These are phyloP conservation scores for Pocillopora grandis DNA, from an alignment of 92 coral and sea anemone genomes.

Conservation along the genomic window DNA sequence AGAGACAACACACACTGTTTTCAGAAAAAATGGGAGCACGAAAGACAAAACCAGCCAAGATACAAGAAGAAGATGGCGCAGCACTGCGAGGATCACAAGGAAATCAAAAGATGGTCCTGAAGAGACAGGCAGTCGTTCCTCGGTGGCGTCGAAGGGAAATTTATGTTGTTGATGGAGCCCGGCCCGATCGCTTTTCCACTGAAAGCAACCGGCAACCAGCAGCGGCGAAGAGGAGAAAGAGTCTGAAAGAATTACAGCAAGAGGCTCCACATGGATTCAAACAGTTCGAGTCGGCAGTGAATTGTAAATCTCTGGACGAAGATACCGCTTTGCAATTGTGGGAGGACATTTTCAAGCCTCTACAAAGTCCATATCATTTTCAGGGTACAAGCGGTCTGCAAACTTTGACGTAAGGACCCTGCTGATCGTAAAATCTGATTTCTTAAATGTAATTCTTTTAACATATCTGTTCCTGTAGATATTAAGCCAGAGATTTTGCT, in stretches of 20 bases:
- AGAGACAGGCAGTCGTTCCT: not conserved
- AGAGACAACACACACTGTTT: no score
- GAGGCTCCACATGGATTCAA: not conserved
- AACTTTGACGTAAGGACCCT: no score
- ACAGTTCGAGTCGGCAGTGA: not conserved
- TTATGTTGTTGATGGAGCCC: not conserved
- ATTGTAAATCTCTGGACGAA: not conserved
- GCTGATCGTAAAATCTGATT: accelerated
- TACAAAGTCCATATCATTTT: not conserved
- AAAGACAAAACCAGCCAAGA: no score
- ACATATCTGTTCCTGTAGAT: no score
- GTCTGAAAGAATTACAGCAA: not conserved
- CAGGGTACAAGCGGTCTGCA: no score
- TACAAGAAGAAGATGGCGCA: no score
- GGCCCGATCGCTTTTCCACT: not conserved
- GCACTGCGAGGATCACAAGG: no score
- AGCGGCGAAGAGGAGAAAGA: not conserved
- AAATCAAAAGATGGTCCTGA: not conserved
- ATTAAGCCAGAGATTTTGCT: no score
- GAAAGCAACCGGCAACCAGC: not conserved
- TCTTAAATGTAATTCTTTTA: no score
- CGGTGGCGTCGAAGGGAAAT: not conserved
- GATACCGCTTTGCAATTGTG: slow-evolving; percentile 2
- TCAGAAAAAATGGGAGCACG: no score
- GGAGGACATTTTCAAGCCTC: slow-evolving; percentile 20